Percentiles rank a stretch among this genome's conserved stretches.
phyloP scores from a whole-genome alignment of 53 echinoderm and acorn worm species.

The Astropecten irregularis region DNA sequence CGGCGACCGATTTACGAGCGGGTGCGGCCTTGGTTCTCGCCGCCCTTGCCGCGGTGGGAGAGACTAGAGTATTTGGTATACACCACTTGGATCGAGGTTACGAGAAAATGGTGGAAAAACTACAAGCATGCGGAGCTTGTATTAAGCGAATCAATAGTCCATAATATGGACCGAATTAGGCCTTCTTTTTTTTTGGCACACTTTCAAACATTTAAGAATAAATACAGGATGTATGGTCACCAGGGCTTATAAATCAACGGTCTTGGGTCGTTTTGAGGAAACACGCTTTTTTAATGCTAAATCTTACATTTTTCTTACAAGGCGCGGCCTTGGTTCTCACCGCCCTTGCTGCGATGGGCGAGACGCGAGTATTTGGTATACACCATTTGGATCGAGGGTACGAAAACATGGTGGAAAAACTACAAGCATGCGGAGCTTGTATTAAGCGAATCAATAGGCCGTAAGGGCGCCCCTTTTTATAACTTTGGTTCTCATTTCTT shows the following conservation, averaged over 20 bases:
- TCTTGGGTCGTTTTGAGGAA: no score
- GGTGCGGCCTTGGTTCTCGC: slow-evolving; percentile 4
- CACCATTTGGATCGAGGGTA: slow-evolving; percentile 6
- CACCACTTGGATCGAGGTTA: slow-evolving; percentile 6
- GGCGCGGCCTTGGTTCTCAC: neutral
- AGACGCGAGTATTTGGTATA: neutral
- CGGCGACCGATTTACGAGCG: neutral
- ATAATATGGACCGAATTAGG: no score
- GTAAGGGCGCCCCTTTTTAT: no score
- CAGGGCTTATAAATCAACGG: no score
- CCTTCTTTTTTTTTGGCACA: neutral
- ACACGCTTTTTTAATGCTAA: no score
- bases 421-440: neutral
- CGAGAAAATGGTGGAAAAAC: slow-evolving; percentile 1
- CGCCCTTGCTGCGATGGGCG: neutral
- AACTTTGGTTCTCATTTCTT: no score
- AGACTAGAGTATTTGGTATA: neutral
- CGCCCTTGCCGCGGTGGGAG: neutral
- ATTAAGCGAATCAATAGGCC: neutral
- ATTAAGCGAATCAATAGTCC: neutral
- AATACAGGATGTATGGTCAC: no score
- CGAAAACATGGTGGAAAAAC: slow-evolving; percentile 1
- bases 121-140: neutral
- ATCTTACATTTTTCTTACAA: no score
- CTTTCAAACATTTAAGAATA: no score